phyloP scores from a whole-genome alignment of 2,113 vertebrate genomes.

The Ascaphus truei region DNA sequence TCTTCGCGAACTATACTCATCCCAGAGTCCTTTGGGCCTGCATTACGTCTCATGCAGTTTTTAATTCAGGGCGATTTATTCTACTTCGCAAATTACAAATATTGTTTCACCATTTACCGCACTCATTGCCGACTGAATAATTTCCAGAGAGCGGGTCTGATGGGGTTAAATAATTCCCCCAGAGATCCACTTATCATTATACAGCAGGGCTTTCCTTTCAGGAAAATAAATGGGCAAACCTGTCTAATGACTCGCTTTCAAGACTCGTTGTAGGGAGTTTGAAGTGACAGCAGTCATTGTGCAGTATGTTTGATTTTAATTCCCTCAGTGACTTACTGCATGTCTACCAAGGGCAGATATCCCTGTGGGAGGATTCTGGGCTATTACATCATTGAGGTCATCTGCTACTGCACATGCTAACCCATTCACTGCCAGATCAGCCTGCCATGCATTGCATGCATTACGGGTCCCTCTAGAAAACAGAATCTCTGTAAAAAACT shows the following conservation, averaged over 20 bases:
- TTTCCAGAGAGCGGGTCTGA: background rate
- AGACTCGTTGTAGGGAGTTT: no score
- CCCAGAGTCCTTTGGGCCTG: background rate
- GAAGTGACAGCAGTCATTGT: no score
- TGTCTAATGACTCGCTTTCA: background rate
- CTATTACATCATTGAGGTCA: no score
- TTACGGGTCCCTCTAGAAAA: no score
- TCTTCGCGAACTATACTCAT: no score
- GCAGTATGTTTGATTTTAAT: constrained; percentile 3
- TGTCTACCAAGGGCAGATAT: background rate
- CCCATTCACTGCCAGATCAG: no score
- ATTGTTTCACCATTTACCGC: background rate
- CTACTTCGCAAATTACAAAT: background rate
- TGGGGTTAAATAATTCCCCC: background rate
- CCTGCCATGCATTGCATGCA: no score
- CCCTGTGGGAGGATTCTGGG: background rate
- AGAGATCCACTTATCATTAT: background rate
- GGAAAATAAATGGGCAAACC: background rate
- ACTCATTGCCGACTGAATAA: background rate
- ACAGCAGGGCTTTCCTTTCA: background rate
- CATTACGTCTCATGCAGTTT: background rate
- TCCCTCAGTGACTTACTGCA: no score
- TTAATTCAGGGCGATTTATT: background rate
- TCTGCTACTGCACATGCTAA: no score
- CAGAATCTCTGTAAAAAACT: no score